Percentiles rank a stretch among this genome's conserved stretches.
Evolutionary conservation across 1,140 invertebrate genomes (phyloP).

Genomic region (Hypsibius dujardini): DNA sequence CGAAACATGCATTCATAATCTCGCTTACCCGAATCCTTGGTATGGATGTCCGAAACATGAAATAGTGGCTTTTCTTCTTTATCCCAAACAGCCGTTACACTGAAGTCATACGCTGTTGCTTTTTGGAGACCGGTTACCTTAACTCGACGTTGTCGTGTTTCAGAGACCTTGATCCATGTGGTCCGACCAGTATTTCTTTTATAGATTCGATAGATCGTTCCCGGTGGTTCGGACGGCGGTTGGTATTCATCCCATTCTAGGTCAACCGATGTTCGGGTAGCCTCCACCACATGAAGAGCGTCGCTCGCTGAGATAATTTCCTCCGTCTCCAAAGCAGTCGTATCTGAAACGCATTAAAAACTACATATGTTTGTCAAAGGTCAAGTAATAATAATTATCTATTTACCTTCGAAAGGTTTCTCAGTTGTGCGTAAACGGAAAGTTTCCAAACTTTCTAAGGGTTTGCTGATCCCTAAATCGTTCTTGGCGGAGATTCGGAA

Average conservation of each 20-base stretch:
- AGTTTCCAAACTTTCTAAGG: constrained; percentile 75
- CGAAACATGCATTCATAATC: background rate
- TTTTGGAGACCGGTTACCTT: background rate
- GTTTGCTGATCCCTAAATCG: constrained; percentile 82
- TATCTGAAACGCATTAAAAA: too few relatives aligned
- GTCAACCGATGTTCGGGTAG: background rate
- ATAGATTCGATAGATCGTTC: background rate
- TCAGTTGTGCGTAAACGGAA: constrained; percentile 37
- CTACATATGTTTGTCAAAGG: too few relatives aligned
- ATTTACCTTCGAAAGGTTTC: background rate
- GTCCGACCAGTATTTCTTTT: constrained; percentile 6
- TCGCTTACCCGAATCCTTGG: constrained; percentile 1
- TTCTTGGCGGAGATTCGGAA: constrained; percentile 80
- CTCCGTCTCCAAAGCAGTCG: background rate
- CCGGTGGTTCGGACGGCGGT: background rate
- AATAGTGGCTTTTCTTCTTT: background rate
- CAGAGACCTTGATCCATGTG: constrained; percentile 9
- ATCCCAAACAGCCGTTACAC: background rate
- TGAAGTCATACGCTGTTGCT: constrained; percentile 10
- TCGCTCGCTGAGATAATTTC: background rate
- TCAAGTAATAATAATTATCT: too few relatives aligned
- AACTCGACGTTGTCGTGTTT: background rate
- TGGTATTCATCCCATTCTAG: constrained; percentile 14
- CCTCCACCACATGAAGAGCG: background rate
- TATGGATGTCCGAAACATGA: background rate